Evolutionary conservation across 2,113 vertebrate species (phyloP), one percentile per base, ranked within the genome.

Genomic region (Pogona vitticeps): DNA sequence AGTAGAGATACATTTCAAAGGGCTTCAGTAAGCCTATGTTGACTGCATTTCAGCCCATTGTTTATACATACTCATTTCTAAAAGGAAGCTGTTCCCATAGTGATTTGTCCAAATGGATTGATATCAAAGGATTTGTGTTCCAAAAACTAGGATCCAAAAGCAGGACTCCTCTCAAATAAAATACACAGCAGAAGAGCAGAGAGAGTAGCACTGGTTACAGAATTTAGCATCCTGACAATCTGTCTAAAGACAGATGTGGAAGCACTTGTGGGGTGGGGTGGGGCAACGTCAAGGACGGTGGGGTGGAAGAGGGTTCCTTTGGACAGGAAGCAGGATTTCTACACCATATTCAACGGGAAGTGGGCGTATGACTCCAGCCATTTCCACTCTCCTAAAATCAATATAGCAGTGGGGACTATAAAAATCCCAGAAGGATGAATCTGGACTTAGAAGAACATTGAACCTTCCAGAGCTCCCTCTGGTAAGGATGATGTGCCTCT

Each of bases 101-200:
- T 28, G 21, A 67, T 67, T 79, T 70, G 56, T 28, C 26, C 33
- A 58, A 86, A 61, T 42, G 71, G 56, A 73, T 38, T 40, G 20
- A 38, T 84, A 73, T 59, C 56, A 83, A 83, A 80, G 67, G 20
- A 42, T 61, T 72, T 80, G 33, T 36, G n/a, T 72, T 79, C 56
- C 56, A 61, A 80, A 70, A 79, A 70, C 12, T 42, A 36, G 46
- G 38, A 79, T 71, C 67, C 52, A 86, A 10, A 71, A 72, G 40
- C 33, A 80, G 18, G 58, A 36, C 61, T 61, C 2, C 46, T 71
- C 52, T 21, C 46, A 68, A 78, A 59, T 21, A 59, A n/a, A 36
- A 56, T 5, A 40, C 18, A 31, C 21, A 63, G n/a, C 42, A 52
- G 52, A 33, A 33, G 42, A 23, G 15, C 23, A 77, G 23, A 76